Base-by-base conservation (phyloP, 2,888 invertebrate genomes). In the Polyommatus iphigenia region DNA sequence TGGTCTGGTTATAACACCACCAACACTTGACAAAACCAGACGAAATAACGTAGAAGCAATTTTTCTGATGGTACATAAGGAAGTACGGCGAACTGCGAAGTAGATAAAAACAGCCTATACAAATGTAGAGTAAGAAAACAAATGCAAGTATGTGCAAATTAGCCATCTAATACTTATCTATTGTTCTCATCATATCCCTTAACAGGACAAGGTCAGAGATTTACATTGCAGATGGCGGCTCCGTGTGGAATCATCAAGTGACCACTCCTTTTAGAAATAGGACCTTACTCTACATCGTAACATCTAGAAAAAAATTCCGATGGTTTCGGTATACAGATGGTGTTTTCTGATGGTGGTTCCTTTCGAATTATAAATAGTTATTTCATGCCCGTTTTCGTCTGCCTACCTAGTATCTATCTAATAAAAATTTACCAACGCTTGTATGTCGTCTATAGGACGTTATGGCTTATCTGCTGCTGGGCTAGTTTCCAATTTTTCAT, bases 161-260 rank as follows among this genome's bases (percentile, higher is more conserved):
- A 24, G 50, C 18, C 50, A 67, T 67, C 67, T 67, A 75, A 75
- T 75, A 29, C 54, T 75, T 29, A 80, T 24, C 77, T 78, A 78
- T 79, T 79, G 81, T 79, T 81, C 80, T 79, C 79, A 79, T 79
- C 80, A 81, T 82, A 82, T 81, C 81, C 82, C 82, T 80, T 83
- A 82, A 81, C 80, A 76, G 81, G 82, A 78, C 82, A 82, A 83
- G 82, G 82, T 82, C 81, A 81, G 78, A 77, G 77, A 81, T 83
- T 82, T 81, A 83, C 82, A 83, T 82, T 83, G 82, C 82, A 83
- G 82, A 83, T 83, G 79, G 78, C 79, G 76, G 62, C 81, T 80
- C 79, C 78, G 79, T 54, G 75, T 59, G 79, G 82, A 82, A 81
- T 83, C 78, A 78, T 79, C 79, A 81, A 83, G 80, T 67, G 67